phyloP scores from a whole-genome alignment of 2,113 vertebrate species.

The Anolis carolinensis region DNA sequence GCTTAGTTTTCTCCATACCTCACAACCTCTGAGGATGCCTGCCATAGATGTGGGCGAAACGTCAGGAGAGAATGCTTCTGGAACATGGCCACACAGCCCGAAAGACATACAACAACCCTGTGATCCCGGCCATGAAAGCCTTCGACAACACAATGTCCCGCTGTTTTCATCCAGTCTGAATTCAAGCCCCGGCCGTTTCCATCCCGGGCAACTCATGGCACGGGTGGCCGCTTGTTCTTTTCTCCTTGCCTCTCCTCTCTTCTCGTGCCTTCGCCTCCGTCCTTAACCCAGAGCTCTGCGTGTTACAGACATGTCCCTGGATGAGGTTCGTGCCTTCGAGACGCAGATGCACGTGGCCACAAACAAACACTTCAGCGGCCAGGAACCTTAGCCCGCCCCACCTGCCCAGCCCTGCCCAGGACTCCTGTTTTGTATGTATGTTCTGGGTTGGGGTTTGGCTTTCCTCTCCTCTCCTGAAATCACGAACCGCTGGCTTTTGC shows the following conservation, averaged over 20 bases:
- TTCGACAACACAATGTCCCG: too few species aligned
- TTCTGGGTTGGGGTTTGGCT: not conserved
- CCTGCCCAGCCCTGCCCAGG: not conserved
- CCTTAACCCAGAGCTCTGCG: constrained; percentile 46
- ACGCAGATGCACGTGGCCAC: constrained; percentile 75
- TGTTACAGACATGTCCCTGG: constrained; percentile 74
- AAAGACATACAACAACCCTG: too few species aligned
- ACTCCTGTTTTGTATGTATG: constrained; percentile 31
- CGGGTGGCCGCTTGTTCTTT: not conserved
- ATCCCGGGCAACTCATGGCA: not conserved
- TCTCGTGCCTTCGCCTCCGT: too few species aligned
- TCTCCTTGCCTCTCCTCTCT: not conserved
- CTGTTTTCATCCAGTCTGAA: not conserved
- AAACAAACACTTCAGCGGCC: constrained; percentile 71
- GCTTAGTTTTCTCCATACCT: too few species aligned
- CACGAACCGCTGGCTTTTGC: not conserved
- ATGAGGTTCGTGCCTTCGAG: constrained; percentile 72
- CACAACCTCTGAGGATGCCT: too few species aligned
- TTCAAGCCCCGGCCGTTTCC: not conserved
- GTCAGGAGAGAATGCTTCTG: too few species aligned
- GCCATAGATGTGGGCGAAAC: too few species aligned
- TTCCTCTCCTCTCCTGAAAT: not conserved
- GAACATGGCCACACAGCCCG: too few species aligned
- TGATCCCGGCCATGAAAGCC: too few species aligned
- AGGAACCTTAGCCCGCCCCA: constrained; percentile 54